Base-by-base conservation (phyloP, 2,888 invertebrate species). In the Suillia variegata region DNA sequence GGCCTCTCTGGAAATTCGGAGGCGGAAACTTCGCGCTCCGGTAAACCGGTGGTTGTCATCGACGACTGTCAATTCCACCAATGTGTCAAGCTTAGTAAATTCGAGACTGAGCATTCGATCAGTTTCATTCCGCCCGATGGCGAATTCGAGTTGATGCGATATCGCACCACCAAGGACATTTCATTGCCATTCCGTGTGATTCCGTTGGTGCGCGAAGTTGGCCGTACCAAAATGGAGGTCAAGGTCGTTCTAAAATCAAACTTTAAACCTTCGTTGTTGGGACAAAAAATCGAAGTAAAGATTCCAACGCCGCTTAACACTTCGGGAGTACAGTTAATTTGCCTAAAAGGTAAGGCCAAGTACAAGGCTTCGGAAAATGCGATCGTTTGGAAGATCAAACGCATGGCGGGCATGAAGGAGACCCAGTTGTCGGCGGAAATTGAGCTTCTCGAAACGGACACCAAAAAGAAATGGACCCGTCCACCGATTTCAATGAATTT, bases 11-110 rank as follows among this genome's bases (percentile, higher is more conserved):
- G 90, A 61, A 89, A 90, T 77, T 83, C 87, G 45, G 86, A 92
- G 84, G 86, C 88, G 63, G 93, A 93, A 80, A 88, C 91, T 33
- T 91, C 93, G 17, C 88, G 96, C 64, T 91, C 94, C n/a, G 95
- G 95, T 54, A 98, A 98, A 83, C 96, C 97, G 0, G 95, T 98
- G 38, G 98, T 99, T n/a, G 99, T 98, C 20, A 99, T 99, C 71
- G 99, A 99, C 79, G 99, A 99, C 84, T 99, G 99, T 76, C 99
- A 99, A 85, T 99, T 99, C 84, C 99, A 99, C 83, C 99, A 99
- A 83, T 99, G 99, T 80, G 99, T 99, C 53, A 99, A 99, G 81
- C 87, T 99, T 60, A 97, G 96, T 82, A 99, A 99, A 87, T 99
- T 99, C 82, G 99, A 99, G 85, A 98, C 98, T 0, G 99, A 99